Evolutionary conservation across 1,140 invertebrate genomes (phyloP), one percentile per base, ranked within the genome.

Genomic region (Aphis craccivora): DNA sequence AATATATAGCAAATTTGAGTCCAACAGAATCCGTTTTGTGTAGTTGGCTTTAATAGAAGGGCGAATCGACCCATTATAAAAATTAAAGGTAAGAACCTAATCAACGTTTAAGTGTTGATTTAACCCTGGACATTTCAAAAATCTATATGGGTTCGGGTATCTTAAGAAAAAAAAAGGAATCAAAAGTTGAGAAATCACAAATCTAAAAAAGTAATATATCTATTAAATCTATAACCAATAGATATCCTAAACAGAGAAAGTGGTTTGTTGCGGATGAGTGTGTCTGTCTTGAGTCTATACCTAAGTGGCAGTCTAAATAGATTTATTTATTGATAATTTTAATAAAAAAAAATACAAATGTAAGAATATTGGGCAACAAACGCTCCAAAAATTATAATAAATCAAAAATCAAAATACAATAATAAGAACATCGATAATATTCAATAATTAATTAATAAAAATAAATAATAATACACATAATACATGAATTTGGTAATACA

Each of bases 391-490:
- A 88, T 91, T 48, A 91, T 91, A 91, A 91, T 81, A 45, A 45
- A 45, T 91, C 43, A 22, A 91, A 76, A 91, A 90, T 90, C 40
- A 25, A 48, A 76, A 45, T 76, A 91, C n/a, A 81, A n/a, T 81
- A 90, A 90, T 90, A 90, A 67, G 89, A 90, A 60, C 53, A 90
- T 90, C 6, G 20, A 60, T 43, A 81, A 81, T 91, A 91, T 35
- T 91, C 60, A 81, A 76, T 76, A 45, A 45, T 76, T 91, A 45
- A 81, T 81, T 76, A 91, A 45, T 76, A 91, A 11, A 91, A 91
- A 91, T 91, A 81, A 91, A 76, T 48, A 91, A 91, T 91, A 76
- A 91, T 91, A 91, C 60, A 91, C 67, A 91, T 91, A 91, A 91
- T 91, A 91, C 90, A 91, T 91, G 30, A 90, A 40, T 48, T 91